Evolutionary conservation across 2,888 invertebrate species (phyloP).

Genomic region (Odontocerum albicorne): DNA sequence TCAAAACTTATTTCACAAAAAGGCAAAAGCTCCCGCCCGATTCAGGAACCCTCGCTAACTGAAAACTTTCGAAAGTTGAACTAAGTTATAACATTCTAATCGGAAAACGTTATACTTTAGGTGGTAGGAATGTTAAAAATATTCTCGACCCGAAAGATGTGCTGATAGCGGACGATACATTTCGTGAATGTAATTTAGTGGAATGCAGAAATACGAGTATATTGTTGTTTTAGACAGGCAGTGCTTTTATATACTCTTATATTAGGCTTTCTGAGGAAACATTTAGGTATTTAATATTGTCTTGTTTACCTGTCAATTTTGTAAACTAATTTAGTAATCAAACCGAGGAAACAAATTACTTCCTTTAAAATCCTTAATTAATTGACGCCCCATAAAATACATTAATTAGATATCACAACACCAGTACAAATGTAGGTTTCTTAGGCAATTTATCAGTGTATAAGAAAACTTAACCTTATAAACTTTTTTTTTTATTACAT

Average conservation of each 20-base stretch:
- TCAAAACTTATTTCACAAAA: constrained; percentile 31
- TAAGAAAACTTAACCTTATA: too few species aligned
- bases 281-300: constrained; percentile 15
- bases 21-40: constrained; percentile 14
- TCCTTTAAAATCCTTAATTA: constrained; percentile 6
- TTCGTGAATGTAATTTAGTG: constrained; percentile 26
- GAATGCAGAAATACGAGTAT: constrained; percentile 32
- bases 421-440: too few species aligned
- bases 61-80: constrained; percentile 1
- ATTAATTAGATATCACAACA: too few species aligned
- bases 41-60: constrained; percentile 5
- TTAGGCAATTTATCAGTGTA: too few species aligned
- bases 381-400: constrained; percentile 14
- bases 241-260: constrained; percentile 2
- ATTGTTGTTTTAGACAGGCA: constrained; percentile 26
- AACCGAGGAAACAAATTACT: constrained; percentile 13
- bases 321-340: constrained; percentile 15
- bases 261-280: constrained; percentile 15
- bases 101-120: constrained; percentile 1
- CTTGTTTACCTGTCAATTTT: constrained; percentile 17
- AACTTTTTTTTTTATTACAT: too few species aligned
- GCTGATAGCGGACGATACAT: neutral
- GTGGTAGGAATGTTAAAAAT: constrained; percentile 2
- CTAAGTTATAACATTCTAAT: constrained; percentile 14
- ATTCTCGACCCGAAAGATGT: neutral